phyloP scores from a whole-genome alignment of 2,113 vertebrate genomes.

The Sylvia atricapilla region DNA sequence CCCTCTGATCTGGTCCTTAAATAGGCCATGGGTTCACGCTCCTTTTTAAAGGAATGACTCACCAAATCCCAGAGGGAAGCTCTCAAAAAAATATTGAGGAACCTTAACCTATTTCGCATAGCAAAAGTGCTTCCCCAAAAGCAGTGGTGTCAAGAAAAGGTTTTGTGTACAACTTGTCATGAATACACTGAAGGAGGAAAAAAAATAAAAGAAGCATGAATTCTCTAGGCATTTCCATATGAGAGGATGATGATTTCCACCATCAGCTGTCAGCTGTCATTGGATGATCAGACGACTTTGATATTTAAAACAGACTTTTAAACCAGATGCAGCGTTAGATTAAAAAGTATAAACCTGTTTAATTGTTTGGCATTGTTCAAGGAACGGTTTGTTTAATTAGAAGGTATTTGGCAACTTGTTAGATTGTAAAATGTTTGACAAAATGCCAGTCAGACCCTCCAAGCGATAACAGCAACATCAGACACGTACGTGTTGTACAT shows the following conservation, averaged over 20 bases:
- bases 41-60: neutral
- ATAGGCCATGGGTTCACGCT: neutral
- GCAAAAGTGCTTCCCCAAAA: neutral
- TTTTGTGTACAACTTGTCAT: neutral
- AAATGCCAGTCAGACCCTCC: slow-evolving; percentile 20
- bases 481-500: neutral
- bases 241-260: neutral
- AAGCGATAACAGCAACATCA: neutral
- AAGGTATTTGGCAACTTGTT: slow-evolving; percentile 45
- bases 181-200: neutral
- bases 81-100: neutral
- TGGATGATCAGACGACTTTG: slow-evolving; percentile 22
- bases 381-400: slow-evolving; percentile 51
- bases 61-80: neutral
- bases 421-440: slow-evolving; percentile 46
- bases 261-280: slow-evolving; percentile 8
- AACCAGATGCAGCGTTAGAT: slow-evolving; percentile 19
- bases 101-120: neutral
- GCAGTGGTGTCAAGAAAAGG: neutral
- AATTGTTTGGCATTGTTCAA: slow-evolving; percentile 37
- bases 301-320: slow-evolving; percentile 48
- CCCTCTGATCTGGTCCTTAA: neutral
- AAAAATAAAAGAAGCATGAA: neutral
- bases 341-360: slow-evolving; percentile 22
- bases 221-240: neutral